Percentiles rank a stretch among this genome's conserved stretches.
phyloP scores from a whole-genome alignment of 2,113 vertebrate genomes.

The Salvelinus fontinalis region DNA sequence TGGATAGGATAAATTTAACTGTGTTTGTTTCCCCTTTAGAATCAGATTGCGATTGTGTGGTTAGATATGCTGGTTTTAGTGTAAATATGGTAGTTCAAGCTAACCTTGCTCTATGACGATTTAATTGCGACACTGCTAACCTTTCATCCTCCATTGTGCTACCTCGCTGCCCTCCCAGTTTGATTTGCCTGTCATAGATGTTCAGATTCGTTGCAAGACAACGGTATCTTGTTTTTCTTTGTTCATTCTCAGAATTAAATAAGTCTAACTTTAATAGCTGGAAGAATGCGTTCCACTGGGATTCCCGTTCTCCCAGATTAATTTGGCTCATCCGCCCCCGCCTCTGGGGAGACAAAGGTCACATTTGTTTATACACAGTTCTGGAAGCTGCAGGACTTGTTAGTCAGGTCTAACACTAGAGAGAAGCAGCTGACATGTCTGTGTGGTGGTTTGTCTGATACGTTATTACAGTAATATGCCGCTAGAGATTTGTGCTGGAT shows the following conservation, averaged over 20 bases:
- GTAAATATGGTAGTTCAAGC: neutral
- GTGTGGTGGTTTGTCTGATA: neutral
- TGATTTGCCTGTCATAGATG: neutral
- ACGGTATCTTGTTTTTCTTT: constrained; percentile 25
- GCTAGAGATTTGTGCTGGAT: neutral
- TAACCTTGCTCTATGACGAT: neutral
- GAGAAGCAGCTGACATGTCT: neutral
- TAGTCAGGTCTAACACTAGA: neutral
- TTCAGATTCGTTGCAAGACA: neutral
- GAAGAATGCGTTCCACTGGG: constrained; percentile 33
- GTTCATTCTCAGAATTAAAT: constrained; percentile 11
- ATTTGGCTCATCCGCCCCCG: neutral
- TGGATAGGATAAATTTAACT: neutral
- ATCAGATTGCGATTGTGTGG: neutral
- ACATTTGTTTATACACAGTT: neutral
- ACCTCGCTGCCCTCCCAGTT: neutral
- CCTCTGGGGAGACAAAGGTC: neutral
- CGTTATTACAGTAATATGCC: neutral
- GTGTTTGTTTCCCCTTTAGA: neutral
- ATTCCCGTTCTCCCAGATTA: constrained; percentile 18
- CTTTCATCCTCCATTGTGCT: neutral
- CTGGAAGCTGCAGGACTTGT: neutral
- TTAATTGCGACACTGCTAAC: too few species aligned
- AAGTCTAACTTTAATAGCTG: constrained; percentile 28
- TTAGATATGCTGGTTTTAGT: neutral